Evolutionary conservation across 2,888 invertebrate species (phyloP), one percentile per base, ranked within the genome.

Genomic region (Vanessa cardui): DNA sequence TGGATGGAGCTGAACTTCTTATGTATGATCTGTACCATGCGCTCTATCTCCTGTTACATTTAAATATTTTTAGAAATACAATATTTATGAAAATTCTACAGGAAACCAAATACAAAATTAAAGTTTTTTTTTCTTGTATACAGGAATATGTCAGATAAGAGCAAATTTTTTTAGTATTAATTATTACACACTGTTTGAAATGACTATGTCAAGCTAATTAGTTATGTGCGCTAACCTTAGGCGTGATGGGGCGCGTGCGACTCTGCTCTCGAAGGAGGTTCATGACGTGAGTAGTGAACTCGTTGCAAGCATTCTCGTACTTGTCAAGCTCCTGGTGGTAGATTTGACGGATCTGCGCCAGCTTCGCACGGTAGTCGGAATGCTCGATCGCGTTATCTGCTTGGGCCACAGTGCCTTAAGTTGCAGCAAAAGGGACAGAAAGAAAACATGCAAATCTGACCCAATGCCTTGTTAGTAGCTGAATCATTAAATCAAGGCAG

Each of bases 251-350:
- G 78, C 99, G 94, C 77, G 99, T 99, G 82, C 99, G 97, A 83
- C 98, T 98, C 93, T 99, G 99, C 91, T 99, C 98, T 67, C 99
- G 94, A 74, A 99, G 94, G 79, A 99, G 94, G 90, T 99, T 99
- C 97, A 99, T 98, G 76, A 99, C 99, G 93, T 99, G 99, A n/a
- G 99, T 99, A 69, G 99, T 99, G 92, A 99, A 99, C 94, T 99
- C 99, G 90, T 98, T 98, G 94, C 99, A 99, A n/a, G 99, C 99
- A 95, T 99, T 99, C 93, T 99, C 99, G 86, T 99, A 99, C 94
- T 99, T 99, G 92, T 99, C 99, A 83, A 99, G 92, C 92, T 99
- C 99, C 92, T 99, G 98, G 90, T 99, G 99, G 93, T 99, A 99
- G 81, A 99, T 99, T 93, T 98, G 98, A 72, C 99, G 95, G 87